A percentile compares a stretch with the other conserved stretches of the same genome.
phyloP scores from a whole-genome alignment of 2,797 vertebrate species.

The Propithecus perrieri region DNA sequence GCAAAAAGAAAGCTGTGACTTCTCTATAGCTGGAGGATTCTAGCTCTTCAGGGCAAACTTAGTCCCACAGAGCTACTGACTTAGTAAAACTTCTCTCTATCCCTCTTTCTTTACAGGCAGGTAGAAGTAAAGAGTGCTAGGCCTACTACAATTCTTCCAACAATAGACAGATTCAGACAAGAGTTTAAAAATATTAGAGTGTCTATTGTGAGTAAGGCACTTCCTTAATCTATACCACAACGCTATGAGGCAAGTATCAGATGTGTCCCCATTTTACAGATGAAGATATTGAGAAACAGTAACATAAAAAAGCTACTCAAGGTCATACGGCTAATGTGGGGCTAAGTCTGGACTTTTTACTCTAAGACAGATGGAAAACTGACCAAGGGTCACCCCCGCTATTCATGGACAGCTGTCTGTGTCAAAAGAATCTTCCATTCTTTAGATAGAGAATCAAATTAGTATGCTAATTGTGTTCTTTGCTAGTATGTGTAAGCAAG shows the following conservation, averaged over 20 bases:
- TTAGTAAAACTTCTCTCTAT: neutral
- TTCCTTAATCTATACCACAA: neutral
- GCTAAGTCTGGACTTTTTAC: constrained; percentile 47
- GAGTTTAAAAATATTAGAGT: neutral
- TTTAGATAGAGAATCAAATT: constrained; percentile 75
- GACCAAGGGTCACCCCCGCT: constrained; percentile 70
- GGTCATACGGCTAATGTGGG: constrained; percentile 4
- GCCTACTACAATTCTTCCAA: neutral
- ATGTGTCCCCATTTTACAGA: constrained; percentile 63
- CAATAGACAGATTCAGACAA: neutral
- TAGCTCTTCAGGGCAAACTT: neutral
- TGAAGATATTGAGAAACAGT: constrained; percentile 15
- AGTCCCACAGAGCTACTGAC: neutral
- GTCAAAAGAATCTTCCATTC: constrained; percentile 76
- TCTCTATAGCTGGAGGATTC: neutral
- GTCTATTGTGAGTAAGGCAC: neutral
- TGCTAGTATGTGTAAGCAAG: constrained; percentile 57
- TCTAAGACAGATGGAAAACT: constrained; percentile 77
- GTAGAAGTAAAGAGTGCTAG: neutral
- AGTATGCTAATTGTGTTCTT: constrained; percentile 79
- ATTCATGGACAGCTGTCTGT: constrained; percentile 78
- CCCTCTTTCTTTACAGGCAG: neutral
- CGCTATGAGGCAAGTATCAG: neutral
- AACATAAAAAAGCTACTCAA: neutral
- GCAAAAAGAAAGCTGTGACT: neutral